Conservation (phyloP, 2,888 invertebrate genomes). For the Alloplasta piceator region DNA sequence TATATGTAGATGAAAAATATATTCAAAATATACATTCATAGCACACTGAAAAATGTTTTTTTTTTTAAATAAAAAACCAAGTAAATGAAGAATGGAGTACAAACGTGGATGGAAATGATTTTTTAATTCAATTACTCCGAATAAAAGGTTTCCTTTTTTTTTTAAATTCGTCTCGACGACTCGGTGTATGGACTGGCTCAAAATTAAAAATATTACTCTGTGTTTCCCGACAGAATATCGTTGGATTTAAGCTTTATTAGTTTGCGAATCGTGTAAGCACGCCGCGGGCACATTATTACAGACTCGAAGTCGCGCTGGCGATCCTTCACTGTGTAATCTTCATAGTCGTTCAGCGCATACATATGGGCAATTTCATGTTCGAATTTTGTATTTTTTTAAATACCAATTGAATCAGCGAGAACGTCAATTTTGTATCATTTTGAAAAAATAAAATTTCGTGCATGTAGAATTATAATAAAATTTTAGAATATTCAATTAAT, state of each 20-base stretch:
- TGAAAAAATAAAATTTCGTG: too few species aligned
- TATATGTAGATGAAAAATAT: too few species aligned
- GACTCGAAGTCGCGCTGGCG: slow-evolving; percentile 20
- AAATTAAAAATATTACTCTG: slow-evolving; percentile 4
- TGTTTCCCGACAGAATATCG: not conserved
- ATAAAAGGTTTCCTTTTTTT: not conserved
- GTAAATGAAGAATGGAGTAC: too few species aligned
- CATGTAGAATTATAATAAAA: too few species aligned
- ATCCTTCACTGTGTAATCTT: slow-evolving; percentile 25
- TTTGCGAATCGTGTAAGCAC: slow-evolving; percentile 15
- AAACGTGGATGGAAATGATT: too few species aligned
- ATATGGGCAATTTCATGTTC: not conserved
- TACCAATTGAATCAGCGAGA: too few species aligned
- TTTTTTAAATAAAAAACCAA: not conserved
- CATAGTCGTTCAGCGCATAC: not conserved
- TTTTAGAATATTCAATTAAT: too few species aligned
- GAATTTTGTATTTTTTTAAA: too few species aligned
- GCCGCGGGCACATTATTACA: slow-evolving; percentile 27
- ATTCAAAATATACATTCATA: too few species aligned
- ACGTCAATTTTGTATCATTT: too few species aligned
- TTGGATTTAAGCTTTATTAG: not conserved
- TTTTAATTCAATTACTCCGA: not conserved
- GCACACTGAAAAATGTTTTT: too few species aligned
- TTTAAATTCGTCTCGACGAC: not conserved
- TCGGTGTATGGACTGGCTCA: not conserved